phyloP scores from a whole-genome alignment of 2,797 vertebrate genomes.

The Phoxinus dragarum region DNA sequence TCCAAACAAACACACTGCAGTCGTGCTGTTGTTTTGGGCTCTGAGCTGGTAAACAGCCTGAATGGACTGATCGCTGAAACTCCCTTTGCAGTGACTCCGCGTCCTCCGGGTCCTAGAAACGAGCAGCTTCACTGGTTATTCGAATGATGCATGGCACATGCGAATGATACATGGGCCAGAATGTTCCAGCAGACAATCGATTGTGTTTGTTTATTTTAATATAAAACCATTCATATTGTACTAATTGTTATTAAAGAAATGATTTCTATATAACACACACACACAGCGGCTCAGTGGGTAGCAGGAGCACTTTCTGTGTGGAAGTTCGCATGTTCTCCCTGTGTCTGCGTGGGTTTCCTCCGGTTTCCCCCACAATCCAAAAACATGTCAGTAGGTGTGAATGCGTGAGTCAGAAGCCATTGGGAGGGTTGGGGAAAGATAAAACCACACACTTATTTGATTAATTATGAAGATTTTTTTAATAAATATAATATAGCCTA shows the following conservation, averaged over 20 bases:
- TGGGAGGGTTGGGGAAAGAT: not conserved
- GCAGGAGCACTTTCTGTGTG: not conserved
- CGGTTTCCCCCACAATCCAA: not conserved
- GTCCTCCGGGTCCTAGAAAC: slow-evolving; percentile 69
- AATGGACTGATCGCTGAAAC: slow-evolving; percentile 54
- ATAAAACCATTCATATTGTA: not conserved
- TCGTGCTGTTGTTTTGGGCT: slow-evolving; percentile 73
- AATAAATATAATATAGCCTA: no score
- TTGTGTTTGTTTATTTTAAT: not conserved
- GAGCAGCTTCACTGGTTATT: slow-evolving; percentile 38
- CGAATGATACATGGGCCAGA: not conserved
- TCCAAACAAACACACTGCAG: slow-evolving; percentile 33
- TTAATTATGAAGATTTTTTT: not conserved
- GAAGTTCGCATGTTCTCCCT: not conserved
- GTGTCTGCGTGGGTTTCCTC: not conserved
- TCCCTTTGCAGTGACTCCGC: slow-evolving; percentile 57
- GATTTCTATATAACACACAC: no score
- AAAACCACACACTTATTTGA: not conserved
- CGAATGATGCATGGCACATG: not conserved
- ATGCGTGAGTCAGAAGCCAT: not conserved
- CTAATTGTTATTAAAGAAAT: not conserved
- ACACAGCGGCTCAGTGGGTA: no score
- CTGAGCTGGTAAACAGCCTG: slow-evolving; percentile 72
- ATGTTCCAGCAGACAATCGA: not conserved
- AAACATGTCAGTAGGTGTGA: not conserved